Percentiles rank a stretch among this genome's conserved stretches.
Evolutionary conservation across 2,888 invertebrate genomes (phyloP).

Genomic region (Ischnus inquisitorius): DNA sequence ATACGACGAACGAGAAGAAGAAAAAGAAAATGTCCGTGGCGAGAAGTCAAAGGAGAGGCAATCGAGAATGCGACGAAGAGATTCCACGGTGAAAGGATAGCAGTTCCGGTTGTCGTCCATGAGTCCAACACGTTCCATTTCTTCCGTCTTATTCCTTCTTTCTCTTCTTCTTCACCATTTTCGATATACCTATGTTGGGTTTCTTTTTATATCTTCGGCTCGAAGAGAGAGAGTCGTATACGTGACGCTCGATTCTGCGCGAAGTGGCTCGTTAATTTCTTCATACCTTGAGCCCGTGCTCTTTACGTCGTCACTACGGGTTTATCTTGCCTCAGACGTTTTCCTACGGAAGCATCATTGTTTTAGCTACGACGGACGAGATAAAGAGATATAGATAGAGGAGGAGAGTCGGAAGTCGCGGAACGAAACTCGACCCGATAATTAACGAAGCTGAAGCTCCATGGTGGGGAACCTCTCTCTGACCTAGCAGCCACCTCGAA

Average conservation of each 20-base stretch:
- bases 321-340: constrained; percentile 41
- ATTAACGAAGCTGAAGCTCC: constrained; percentile 63
- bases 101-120: constrained; percentile 58
- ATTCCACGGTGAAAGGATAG: constrained; percentile 49
- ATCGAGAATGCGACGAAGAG: constrained; percentile 52
- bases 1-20: constrained; percentile 24
- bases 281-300: constrained; percentile 22
- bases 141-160: constrained; percentile 16
- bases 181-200: neutral
- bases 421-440: constrained; percentile 65
- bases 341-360: constrained; percentile 56
- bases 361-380: constrained; percentile 14
- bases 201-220: constrained; percentile 10
- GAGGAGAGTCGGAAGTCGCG: constrained; percentile 68
- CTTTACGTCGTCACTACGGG: constrained; percentile 3
- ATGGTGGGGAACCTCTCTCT: constrained; percentile 25
- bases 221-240: constrained; percentile 10
- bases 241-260: constrained; percentile 52
- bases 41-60: constrained; percentile 63
- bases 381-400: constrained; percentile 8
- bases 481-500: constrained; percentile 46
- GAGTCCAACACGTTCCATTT: constrained; percentile 43
- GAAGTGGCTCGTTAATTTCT: constrained; percentile 55
- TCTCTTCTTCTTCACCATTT: neutral
- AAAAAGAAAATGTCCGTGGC: constrained; percentile 52